A percentile compares a stretch with the other conserved stretches of the same genome.
These are phyloP conservation scores for Brachypalpus laphriformis DNA, from an alignment of 2,888 invertebrate genomes.

Conservation along the genomic window DNA sequence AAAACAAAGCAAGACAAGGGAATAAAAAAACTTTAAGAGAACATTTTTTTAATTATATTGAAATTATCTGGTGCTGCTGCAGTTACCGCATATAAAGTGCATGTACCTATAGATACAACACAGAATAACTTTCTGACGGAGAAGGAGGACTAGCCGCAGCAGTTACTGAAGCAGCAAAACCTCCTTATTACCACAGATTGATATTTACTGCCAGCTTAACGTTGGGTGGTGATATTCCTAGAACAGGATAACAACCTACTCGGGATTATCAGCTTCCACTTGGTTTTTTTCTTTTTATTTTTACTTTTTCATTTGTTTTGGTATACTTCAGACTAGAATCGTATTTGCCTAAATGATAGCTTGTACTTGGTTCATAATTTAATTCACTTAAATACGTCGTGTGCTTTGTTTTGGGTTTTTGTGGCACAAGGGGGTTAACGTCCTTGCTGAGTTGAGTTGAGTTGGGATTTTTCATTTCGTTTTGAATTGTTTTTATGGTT, in stretches of 20 bases:
- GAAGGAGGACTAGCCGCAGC: slow-evolving; percentile 30
- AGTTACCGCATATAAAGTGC: slow-evolving; percentile 9
- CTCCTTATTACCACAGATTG: slow-evolving; percentile 69
- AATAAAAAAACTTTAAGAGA: slow-evolving; percentile 36
- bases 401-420: slow-evolving; percentile 40
- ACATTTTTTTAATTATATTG: slow-evolving; percentile 67
- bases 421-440: slow-evolving; percentile 61
- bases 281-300: not conserved
- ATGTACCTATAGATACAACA: slow-evolving; percentile 12
- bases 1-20: slow-evolving; percentile 9
- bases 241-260: slow-evolving; percentile 49
- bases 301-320: not conserved
- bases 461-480: slow-evolving; percentile 4
- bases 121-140: slow-evolving; percentile 38
- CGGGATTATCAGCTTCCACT: slow-evolving; percentile 52
- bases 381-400: slow-evolving; percentile 67
- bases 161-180: slow-evolving; percentile 65
- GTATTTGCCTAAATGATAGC: slow-evolving; percentile 65
- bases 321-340: slow-evolving; percentile 51
- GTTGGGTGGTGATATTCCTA: slow-evolving; percentile 26
- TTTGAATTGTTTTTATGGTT: not conserved
- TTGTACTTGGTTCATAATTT: slow-evolving; percentile 64
- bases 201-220: slow-evolving; percentile 68
- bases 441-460: slow-evolving; percentile 44
- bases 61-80: slow-evolving; percentile 58